Conservation (phyloP, 2,888 invertebrate genomes). For the Monochamus alternatus region DNA sequence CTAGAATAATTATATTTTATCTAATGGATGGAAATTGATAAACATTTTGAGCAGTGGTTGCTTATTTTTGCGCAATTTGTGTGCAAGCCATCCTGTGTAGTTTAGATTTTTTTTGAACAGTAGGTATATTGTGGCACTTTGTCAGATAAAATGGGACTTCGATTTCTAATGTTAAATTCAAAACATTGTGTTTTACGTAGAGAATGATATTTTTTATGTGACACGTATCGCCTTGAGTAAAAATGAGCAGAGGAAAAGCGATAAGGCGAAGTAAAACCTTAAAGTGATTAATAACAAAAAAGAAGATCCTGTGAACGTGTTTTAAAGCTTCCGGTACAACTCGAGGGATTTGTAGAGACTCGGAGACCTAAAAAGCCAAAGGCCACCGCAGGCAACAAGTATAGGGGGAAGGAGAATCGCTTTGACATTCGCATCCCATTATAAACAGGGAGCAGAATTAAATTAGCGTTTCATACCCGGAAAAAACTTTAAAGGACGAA, state of each 20-base stretch:
- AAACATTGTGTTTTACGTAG: too few species aligned
- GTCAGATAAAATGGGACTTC: too few species aligned
- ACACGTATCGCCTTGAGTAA: background rate
- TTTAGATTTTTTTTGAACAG: too few species aligned
- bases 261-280: conserved; percentile 54
- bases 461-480: conserved; percentile 68
- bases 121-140: too few species aligned
- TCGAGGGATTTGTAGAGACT: conserved; percentile 61
- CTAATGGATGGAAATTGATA: too few species aligned
- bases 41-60: too few species aligned
- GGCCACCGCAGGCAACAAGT: conserved; percentile 68
- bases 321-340: conserved; percentile 65
- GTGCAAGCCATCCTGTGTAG: too few species aligned
- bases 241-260: conserved; percentile 45
- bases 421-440: conserved; percentile 66
- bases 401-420: conserved; percentile 61
- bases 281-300: conserved; percentile 65
- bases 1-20: too few species aligned
- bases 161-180: background rate
- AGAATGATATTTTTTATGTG: too few species aligned
- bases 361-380: conserved; percentile 60
- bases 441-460: conserved; percentile 67
- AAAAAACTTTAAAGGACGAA: conserved; percentile 63
- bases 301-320: conserved; percentile 62
- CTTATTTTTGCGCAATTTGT: too few species aligned